Evolutionary conservation across 2,888 invertebrate genomes (phyloP), one percentile per base, ranked within the genome.

Genomic region (Coecobrya sp.): DNA sequence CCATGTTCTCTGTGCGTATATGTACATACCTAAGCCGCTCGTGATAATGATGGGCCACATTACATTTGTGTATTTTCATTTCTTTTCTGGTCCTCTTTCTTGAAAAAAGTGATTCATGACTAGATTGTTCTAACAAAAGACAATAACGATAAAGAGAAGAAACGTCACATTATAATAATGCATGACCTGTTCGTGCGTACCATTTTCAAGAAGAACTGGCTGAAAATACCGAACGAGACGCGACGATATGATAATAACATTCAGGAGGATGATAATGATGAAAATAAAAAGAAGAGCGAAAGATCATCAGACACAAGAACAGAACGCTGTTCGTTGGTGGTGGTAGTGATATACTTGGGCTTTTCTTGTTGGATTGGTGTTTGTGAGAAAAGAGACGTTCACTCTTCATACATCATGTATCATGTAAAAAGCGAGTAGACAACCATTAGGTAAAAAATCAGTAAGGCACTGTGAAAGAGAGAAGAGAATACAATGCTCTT

Each of bases 131-230:
- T 86, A 86, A 86, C 81, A 86, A 91, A 90, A 86, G 91, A n/a
- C 68, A 81, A 86, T 91, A 90, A 84, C 79, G 91, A 91, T 86
- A 91, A 91, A 91, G 79, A 86, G 86, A 79, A 42, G 81, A 89
- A 76, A 90, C 90, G 90, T 90, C 90, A 90, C 90, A 90, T 90
- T 90, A 90, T 84, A 73, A 90, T 86, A 91, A 91, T 91, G 86
- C 91, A 91, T 91, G 91, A 91, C 91, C 91, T 86, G 81, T 81
- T 91, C 86, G 91, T 90, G 90, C 76, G 76, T 68, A 86, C 79
- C 86, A 91, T 86, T 84, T 86, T 90, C 13, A 89, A 84, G 84
- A 84, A 68, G 89, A 89, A 89, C 52, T 22, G 59, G 27, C 42
- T 16, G 42, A 52, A 30, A 59, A 86, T 70, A 68, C 16, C 42